A percentile compares a stretch with the other conserved stretches of the same genome.
Evolutionary conservation across 2,797 vertebrate genomes (phyloP).

Genomic region (Acanthiza pusilla): DNA sequence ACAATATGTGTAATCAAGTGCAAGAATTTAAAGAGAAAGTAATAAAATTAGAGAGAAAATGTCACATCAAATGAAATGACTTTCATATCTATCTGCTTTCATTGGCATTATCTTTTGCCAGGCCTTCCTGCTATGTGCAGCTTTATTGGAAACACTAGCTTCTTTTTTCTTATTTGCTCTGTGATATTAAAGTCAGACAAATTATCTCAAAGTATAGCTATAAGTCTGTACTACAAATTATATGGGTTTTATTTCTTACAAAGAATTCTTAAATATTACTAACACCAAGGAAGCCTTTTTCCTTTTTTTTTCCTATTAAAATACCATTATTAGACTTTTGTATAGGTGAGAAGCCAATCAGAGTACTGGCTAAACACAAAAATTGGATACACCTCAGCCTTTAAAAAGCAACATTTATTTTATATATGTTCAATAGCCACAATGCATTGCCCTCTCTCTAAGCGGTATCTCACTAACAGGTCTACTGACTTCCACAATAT

Average conservation of each 20-base stretch:
- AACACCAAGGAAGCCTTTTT: not conserved
- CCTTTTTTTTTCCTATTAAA: not conserved
- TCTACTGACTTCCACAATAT: not conserved
- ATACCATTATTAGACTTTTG: not conserved
- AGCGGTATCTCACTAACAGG: not conserved
- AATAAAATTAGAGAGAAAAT: not conserved
- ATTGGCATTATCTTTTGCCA: not conserved
- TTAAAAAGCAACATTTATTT: not conserved
- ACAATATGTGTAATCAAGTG: not conserved
- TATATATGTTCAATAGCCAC: not conserved
- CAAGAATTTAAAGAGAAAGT: not conserved
- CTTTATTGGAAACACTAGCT: not conserved
- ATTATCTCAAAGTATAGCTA: not conserved
- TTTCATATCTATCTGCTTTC: not conserved
- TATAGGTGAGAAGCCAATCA: not conserved
- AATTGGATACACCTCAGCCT: not conserved
- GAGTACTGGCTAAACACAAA: not conserved
- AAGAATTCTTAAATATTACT: not conserved
- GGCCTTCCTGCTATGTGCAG: not conserved
- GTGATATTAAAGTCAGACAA: not conserved
- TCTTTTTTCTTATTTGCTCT: not conserved
- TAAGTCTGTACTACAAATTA: not conserved
- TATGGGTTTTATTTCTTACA: not conserved
- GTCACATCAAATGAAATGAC: not conserved
- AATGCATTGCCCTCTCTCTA: fast-evolving